Conservation (phyloP, 2,113 vertebrate genomes). For the Salminus brasiliensis region DNA sequence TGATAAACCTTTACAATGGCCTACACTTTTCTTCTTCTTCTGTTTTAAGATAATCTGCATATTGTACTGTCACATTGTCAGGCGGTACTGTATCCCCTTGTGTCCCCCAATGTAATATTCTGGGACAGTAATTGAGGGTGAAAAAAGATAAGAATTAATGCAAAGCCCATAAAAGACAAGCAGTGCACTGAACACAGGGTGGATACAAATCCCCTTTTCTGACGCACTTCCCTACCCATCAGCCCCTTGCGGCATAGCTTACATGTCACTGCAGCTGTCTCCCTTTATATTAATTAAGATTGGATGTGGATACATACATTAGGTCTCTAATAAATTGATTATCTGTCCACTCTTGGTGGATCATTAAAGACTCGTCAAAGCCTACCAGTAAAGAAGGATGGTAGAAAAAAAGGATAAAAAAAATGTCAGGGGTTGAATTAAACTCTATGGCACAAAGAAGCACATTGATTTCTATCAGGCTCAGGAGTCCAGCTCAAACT, state of each 20-base stretch:
- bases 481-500: conserved; percentile 59
- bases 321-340: conserved; percentile 76
- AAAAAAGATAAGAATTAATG: conserved; percentile 11
- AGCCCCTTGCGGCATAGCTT: conserved; percentile 19
- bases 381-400: conserved; percentile 53
- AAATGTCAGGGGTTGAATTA: conserved; percentile 61
- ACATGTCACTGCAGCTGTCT: conserved; percentile 49
- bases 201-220: conserved; percentile 4
- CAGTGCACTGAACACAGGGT: background rate
- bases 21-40: background rate
- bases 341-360: conserved; percentile 59
- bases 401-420: background rate
- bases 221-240: conserved; percentile 5
- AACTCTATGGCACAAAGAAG: conserved; percentile 65
- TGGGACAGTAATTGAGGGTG: conserved; percentile 13
- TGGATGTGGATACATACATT: conserved; percentile 77
- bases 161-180: background rate
- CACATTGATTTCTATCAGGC: conserved; percentile 73
- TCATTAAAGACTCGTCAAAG: conserved; percentile 73
- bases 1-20: background rate
- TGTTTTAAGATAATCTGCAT: background rate
- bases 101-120: conserved; percentile 13
- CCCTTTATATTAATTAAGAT: conserved; percentile 72
- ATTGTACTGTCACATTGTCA: background rate
- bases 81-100: background rate